Conservation (phyloP, 2,888 invertebrate species). For the Agriopis aurantiaria region DNA sequence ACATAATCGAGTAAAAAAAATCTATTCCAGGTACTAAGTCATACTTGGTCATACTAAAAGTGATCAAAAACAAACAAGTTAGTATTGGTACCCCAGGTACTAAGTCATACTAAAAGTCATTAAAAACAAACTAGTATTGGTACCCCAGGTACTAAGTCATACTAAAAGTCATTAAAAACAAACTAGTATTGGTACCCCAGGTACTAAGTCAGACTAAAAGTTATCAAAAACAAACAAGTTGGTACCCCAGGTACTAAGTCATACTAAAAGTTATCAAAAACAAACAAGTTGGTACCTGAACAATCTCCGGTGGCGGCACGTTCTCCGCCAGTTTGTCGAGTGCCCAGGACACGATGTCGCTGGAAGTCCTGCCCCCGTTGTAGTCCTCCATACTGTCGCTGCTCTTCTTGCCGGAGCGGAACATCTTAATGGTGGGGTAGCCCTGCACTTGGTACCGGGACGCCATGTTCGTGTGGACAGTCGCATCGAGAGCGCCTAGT, state of each 20-base stretch:
- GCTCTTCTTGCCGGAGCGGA: constrained; percentile 91
- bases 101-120: too few species aligned
- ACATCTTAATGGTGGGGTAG: constrained; percentile 98
- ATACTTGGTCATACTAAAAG: too few species aligned
- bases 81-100: too few species aligned
- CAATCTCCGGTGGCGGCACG: constrained; percentile 95
- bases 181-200: background rate
- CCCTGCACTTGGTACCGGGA: constrained; percentile 95
- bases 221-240: background rate
- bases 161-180: too few species aligned
- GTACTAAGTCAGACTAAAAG: too few species aligned
- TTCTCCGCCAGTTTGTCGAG: constrained; percentile 94
- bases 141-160: constrained; percentile 77
- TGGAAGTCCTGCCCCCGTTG: constrained; percentile 96
- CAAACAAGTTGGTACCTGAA: constrained; percentile 84
- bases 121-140: background rate
- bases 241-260: too few species aligned
- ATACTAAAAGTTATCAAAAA: too few species aligned
- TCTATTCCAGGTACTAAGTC: too few species aligned
- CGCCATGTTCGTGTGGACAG: constrained; percentile 94
- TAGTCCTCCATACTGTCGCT: constrained; percentile 92
- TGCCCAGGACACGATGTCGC: constrained; percentile 97
- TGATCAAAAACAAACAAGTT: too few species aligned
- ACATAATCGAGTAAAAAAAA: too few species aligned
- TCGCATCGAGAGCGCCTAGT: constrained; percentile 98